These are phyloP conservation scores for Simalia tracyae DNA, from an alignment of 2,797 vertebrate species.

Conservation along the genomic window DNA sequence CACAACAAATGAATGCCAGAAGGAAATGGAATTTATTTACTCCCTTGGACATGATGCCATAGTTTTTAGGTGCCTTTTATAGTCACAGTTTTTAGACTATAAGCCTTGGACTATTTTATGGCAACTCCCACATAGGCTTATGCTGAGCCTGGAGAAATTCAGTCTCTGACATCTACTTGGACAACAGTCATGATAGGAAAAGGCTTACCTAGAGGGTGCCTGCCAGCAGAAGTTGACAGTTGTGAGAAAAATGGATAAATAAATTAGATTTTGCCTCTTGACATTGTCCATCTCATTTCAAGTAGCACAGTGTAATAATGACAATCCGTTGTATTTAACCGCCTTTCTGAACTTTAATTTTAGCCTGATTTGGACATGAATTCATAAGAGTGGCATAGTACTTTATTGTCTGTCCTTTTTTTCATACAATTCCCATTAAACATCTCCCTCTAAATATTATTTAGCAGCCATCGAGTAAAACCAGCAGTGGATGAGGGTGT, in stretches of 20 bases:
- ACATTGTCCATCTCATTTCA: not conserved
- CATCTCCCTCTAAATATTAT: constrained; percentile 55
- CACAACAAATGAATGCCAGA: not conserved
- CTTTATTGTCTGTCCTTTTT: constrained; percentile 19
- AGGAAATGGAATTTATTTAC: not conserved
- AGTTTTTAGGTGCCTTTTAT: not conserved
- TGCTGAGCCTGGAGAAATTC: not conserved
- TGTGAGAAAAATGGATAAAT: not conserved
- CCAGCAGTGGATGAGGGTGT: constrained; percentile 55
- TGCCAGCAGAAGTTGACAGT: not conserved
- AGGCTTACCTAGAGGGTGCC: not conserved
- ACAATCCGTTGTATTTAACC: not conserved
- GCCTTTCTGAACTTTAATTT: not conserved
- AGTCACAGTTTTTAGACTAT: not conserved
- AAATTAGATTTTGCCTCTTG: not conserved
- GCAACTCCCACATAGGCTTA: not conserved
- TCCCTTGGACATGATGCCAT: not conserved
- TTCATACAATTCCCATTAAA: constrained; percentile 53
- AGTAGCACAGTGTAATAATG: not conserved
- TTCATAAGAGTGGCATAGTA: not conserved
- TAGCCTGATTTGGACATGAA: not conserved
- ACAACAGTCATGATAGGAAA: not conserved
- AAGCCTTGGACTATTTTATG: not conserved
- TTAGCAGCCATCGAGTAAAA: constrained; percentile 52
- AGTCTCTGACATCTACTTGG: not conserved